Evolutionary conservation across 2,888 invertebrate genomes (phyloP), one percentile per base, ranked within the genome.

Genomic region (Rhodophaea formosa): DNA sequence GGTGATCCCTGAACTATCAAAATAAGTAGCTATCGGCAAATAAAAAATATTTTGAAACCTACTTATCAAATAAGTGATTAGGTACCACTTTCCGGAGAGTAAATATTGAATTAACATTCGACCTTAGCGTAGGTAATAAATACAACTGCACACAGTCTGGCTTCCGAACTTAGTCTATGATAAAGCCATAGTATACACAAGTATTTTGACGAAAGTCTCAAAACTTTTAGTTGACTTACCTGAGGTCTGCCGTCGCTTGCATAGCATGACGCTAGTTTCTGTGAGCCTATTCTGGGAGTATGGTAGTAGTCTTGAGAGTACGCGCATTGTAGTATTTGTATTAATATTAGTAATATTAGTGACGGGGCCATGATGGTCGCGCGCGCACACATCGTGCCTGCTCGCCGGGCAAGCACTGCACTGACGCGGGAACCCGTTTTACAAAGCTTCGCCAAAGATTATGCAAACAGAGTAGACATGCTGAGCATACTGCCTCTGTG

Each of bases 201-300:
- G 16, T 16, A 45, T 15, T 16, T 47, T 29, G 29, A 14, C 14
- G 47, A 69, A 69, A 68, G 66, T 68, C 70, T 69, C 63, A 66
- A 73, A 74, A 74, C 71, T 71, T 72, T 67, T 45, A 64, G 56
- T 56, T 59, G 53, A 71, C 73, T 70, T 64, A 78, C 78, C 71
- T 77, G 78, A 0, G 78, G 76, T 32, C 68, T 63, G 59, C 74
- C 75, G 39, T 77, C 73, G 64, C 60, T 67, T 59, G 70, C 72
- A 59, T 76, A 75, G 58, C 78, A 78, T 14, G 73, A 68, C n/a
- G 75, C 74, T 17, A 73, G 65, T 62, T 72, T 76, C 62, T 74
- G 74, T 12, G 76, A 67, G 56, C 75, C 77, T 45, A 71, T 71
- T 55, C 69, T 70, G 16, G 75, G 73, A 49, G 74, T 75, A 45